phyloP scores from a whole-genome alignment of 2,113 vertebrate genomes.

The Amphiprion ocellaris region DNA sequence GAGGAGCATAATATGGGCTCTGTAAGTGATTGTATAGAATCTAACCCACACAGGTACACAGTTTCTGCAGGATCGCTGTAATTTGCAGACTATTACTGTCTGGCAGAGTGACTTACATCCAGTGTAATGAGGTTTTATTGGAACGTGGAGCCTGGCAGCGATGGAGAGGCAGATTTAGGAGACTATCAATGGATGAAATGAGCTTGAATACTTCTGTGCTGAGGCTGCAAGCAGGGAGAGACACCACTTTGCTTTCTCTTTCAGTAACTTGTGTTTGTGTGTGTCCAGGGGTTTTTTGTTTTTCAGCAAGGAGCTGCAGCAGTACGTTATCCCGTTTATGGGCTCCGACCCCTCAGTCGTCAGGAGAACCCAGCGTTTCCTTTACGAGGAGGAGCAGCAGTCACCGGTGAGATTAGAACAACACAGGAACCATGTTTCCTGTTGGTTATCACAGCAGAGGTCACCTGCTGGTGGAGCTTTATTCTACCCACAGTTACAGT shows the following conservation, averaged over 20 bases:
- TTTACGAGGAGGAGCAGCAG: constrained; percentile 85
- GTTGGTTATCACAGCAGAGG: neutral
- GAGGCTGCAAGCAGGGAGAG: constrained; percentile 27
- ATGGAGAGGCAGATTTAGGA: constrained; percentile 37
- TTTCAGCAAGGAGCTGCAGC: constrained; percentile 85
- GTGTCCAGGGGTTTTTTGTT: constrained; percentile 85
- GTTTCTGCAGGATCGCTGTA: neutral
- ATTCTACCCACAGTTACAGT: no score
- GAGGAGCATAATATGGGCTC: neutral
- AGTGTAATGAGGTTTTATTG: constrained; percentile 20
- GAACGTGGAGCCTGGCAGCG: neutral
- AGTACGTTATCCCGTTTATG: constrained; percentile 88
- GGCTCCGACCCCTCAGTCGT: constrained; percentile 90
- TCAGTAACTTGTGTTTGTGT: constrained; percentile 13
- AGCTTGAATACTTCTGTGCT: constrained; percentile 8
- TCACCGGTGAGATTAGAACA: constrained; percentile 83
- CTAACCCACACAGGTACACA: neutral
- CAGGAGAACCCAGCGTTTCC: constrained; percentile 89
- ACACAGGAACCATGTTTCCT: neutral
- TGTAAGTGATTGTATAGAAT: neutral
- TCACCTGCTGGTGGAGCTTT: no score
- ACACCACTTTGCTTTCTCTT: constrained; percentile 6
- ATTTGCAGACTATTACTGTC: constrained; percentile 20
- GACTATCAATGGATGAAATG: constrained; percentile 20
- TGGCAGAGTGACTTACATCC: constrained; percentile 17